Conservation (phyloP, 1,140 invertebrate species). For the Pentalonia nigronervosa region DNA sequence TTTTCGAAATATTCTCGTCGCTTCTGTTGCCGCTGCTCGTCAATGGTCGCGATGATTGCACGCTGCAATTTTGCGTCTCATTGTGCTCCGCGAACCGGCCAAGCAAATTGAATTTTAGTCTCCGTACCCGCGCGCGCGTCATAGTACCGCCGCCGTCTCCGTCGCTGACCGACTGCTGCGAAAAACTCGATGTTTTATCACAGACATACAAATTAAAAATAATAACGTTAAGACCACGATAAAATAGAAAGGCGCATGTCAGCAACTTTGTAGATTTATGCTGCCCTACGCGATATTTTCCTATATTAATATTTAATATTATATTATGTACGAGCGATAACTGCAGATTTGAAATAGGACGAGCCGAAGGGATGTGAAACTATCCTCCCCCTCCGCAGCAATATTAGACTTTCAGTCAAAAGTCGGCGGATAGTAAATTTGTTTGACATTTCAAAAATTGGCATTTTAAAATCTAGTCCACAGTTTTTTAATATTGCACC, state of each 20-base stretch:
- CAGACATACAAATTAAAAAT: no score
- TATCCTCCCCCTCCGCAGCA: no score
- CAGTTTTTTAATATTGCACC: no score
- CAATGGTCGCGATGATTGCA: slow-evolving; percentile 41
- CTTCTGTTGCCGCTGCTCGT: neutral
- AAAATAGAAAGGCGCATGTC: no score
- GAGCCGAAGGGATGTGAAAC: no score
- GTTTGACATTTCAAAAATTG: neutral
- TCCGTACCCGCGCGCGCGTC: neutral
- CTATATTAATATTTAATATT: no score
- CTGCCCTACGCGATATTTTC: neutral
- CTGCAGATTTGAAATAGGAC: no score
- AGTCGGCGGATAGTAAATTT: neutral
- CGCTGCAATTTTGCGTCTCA: slow-evolving; percentile 21
- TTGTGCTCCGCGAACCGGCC: neutral
- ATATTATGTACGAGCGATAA: no score
- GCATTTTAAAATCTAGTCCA: neutral
- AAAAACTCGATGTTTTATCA: neutral
- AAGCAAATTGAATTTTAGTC: slow-evolving; percentile 12
- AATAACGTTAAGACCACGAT: no score
- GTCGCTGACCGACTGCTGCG: neutral
- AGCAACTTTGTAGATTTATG: neutral
- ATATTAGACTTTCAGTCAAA: no score
- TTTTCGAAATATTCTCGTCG: neutral
- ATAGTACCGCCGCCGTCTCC: no score